Evolutionary conservation across 2,113 vertebrate species (phyloP).

Genomic region (Nannospalax galili): DNA sequence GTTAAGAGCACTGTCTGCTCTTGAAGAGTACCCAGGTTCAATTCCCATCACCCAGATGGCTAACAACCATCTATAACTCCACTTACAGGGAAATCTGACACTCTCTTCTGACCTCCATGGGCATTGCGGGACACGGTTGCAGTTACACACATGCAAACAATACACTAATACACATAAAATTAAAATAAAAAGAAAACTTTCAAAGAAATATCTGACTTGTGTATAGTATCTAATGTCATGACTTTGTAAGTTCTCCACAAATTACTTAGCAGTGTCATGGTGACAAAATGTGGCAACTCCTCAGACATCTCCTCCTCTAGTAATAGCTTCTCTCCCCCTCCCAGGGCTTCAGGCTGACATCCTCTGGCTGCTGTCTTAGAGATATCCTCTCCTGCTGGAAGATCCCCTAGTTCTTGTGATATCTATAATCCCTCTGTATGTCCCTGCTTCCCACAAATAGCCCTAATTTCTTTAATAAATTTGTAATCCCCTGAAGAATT

Average conservation of each 20-base stretch:
- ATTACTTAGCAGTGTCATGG: background rate
- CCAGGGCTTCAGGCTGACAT: background rate
- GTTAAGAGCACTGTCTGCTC: no score
- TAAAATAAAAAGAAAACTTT: no score
- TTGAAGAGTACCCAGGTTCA: no score
- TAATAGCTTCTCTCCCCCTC: background rate
- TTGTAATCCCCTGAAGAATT: background rate
- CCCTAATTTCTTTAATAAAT: background rate
- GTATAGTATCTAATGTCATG: background rate
- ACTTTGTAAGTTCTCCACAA: background rate
- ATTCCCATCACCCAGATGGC: no score
- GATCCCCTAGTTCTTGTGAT: no score
- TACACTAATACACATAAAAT: no score
- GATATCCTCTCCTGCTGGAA: background rate
- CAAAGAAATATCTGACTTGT: background rate
- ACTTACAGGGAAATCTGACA: no score
- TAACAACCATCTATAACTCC: no score
- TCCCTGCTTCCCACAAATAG: background rate
- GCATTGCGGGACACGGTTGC: no score
- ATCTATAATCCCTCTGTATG: background rate
- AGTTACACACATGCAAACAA: no score
- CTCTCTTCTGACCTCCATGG: no score
- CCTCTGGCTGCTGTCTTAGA: background rate
- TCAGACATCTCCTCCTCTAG: background rate
- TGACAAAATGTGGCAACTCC: background rate